phyloP scores from a whole-genome alignment of 2,113 vertebrate genomes.

The Anguilla japonica region DNA sequence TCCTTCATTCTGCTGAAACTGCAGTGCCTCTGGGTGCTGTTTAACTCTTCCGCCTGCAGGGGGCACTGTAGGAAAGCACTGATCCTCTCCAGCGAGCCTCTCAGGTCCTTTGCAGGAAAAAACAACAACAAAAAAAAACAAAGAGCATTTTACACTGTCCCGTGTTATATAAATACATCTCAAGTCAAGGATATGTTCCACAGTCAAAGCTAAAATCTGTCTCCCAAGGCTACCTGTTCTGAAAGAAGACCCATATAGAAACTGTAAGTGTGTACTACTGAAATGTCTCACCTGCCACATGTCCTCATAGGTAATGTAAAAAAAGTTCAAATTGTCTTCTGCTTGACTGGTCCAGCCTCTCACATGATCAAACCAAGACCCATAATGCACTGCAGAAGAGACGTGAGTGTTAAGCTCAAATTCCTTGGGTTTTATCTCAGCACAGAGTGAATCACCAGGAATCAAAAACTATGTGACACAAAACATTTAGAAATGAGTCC shows the following conservation, averaged over 20 bases:
- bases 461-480: neutral
- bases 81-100: constrained; percentile 57
- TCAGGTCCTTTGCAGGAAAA: constrained; percentile 65
- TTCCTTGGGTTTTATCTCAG: neutral
- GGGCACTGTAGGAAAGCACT: constrained; percentile 68
- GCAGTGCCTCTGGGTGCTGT: constrained; percentile 63
- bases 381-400: constrained; percentile 70
- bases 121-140: neutral
- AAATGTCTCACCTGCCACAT: constrained; percentile 70
- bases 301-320: constrained; percentile 80
- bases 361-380: constrained; percentile 85
- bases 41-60: constrained; percentile 60
- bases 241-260: neutral
- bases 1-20: constrained; percentile 78
- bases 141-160: neutral
- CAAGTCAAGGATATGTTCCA: neutral
- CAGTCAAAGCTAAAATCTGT: too few species aligned
- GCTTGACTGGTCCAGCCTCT: constrained; percentile 75
- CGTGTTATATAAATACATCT: neutral
- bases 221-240: neutral
- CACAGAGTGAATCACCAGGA: neutral
- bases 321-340: constrained; percentile 57
- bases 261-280: neutral
- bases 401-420: neutral
- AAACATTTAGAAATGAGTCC: neutral